phyloP scores from a whole-genome alignment of 2,113 vertebrate genomes.

The Sturnus vulgaris region DNA sequence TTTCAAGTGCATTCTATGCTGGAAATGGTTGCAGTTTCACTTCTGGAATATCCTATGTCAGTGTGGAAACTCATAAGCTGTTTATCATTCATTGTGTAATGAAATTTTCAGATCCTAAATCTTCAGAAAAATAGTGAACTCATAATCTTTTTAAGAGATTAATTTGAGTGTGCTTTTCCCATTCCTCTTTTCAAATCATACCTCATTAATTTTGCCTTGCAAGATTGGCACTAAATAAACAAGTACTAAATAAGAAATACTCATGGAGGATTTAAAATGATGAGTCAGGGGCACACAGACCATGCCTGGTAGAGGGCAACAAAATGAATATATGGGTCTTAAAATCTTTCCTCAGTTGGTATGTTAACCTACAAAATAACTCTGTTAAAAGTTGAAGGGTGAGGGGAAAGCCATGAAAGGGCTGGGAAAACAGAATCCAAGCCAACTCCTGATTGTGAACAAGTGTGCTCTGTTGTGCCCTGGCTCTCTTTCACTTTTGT shows the following conservation, averaged over 20 bases:
- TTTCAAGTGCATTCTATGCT: background rate
- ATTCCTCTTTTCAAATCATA: background rate
- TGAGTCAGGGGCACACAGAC: background rate
- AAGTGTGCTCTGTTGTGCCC: background rate
- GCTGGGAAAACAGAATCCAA: background rate
- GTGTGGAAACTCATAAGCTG: background rate
- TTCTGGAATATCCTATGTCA: fast-evolving
- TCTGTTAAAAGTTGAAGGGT: background rate
- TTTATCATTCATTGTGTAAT: background rate
- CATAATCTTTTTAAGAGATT: background rate
- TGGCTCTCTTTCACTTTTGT: conserved; percentile 15
- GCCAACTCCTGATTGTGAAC: background rate
- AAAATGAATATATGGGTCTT: background rate
- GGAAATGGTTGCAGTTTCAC: background rate
- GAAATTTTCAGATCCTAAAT: background rate
- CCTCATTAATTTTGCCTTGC: background rate
- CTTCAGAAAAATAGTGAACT: background rate
- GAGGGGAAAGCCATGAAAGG: background rate
- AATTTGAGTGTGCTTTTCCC: background rate
- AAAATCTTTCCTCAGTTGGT: background rate
- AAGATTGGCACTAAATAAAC: background rate
- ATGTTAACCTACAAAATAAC: background rate
- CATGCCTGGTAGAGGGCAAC: background rate
- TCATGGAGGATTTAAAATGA: background rate
- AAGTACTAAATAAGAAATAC: background rate